phyloP scores from a whole-genome alignment of 37 sponge, comb jelly and placozoan genomes.

The Halichondria panicea region DNA sequence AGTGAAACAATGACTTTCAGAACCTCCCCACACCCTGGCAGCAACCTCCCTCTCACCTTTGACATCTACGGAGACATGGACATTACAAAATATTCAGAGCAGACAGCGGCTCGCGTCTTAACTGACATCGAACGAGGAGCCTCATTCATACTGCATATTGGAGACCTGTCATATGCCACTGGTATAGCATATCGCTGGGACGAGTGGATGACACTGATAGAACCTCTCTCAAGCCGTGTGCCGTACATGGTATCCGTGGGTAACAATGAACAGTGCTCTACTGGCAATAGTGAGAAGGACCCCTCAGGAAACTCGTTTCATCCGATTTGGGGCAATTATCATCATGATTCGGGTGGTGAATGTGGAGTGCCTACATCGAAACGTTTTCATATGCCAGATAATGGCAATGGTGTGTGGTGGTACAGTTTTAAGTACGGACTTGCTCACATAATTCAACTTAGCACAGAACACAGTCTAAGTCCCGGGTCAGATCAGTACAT shows the following conservation, averaged over 20 bases:
- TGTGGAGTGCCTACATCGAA: slow-evolving; percentile 70
- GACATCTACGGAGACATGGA: slow-evolving; percentile 60
- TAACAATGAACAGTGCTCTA: slow-evolving; percentile 40
- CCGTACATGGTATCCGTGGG: slow-evolving; percentile 52
- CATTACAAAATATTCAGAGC: slow-evolving; percentile 27
- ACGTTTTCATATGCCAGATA: slow-evolving; percentile 70
- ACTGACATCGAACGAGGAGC: slow-evolving; percentile 27
- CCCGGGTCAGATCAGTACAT: slow-evolving; percentile 50
- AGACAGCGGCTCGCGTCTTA: slow-evolving; percentile 3
- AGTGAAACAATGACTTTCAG: slow-evolving; percentile 41
- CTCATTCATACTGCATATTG: slow-evolving; percentile 42
- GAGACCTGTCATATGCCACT: slow-evolving; percentile 54
- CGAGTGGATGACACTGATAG: slow-evolving; percentile 49
- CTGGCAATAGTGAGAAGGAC: slow-evolving; percentile 40
- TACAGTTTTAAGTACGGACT: slow-evolving; percentile 78
- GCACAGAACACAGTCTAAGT: slow-evolving; percentile 74
- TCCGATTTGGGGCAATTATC: slow-evolving; percentile 65
- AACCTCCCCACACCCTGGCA: slow-evolving; percentile 5
- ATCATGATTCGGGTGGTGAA: slow-evolving; percentile 73
- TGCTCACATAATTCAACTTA: slow-evolving; percentile 49
- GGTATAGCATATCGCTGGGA: slow-evolving; percentile 58
- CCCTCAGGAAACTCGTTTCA: slow-evolving; percentile 65
- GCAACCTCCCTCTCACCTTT: slow-evolving; percentile 16
- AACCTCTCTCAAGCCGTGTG: slow-evolving; percentile 16
- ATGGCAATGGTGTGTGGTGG: slow-evolving; percentile 75